Percentiles rank a stretch among this genome's conserved stretches.
phyloP scores from a whole-genome alignment of 1,140 invertebrate genomes.

The Maconellicoccus hirsutus region DNA sequence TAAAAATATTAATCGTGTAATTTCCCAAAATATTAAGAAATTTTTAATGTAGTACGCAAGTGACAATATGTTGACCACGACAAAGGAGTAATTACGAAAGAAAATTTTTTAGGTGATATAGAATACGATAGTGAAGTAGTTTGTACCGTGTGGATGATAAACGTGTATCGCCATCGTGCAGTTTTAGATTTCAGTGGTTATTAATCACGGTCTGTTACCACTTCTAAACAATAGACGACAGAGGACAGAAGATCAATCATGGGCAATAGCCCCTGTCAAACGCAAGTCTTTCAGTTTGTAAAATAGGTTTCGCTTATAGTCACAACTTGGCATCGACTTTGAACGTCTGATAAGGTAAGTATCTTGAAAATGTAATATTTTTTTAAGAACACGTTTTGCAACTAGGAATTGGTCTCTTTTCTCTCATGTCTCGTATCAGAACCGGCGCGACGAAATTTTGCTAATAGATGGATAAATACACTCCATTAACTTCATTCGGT shows the following conservation, averaged over 20 bases:
- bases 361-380: not conserved
- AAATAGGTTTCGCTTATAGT: not conserved
- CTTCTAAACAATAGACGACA: constrained; percentile 8
- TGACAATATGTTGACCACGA: not conserved
- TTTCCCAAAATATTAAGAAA: no score
- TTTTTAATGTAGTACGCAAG: not conserved
- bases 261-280: not conserved
- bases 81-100: not conserved
- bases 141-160: not conserved
- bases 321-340: not conserved
- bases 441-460: no score
- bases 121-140: not conserved
- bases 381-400: not conserved
- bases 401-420: no score
- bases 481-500: no score
- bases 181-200: constrained; percentile 4
- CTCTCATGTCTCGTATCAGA: no score
- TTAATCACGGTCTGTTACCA: constrained; percentile 3
- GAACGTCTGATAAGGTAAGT: not conserved
- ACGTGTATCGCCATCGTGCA: not conserved
- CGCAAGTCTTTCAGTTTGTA: constrained; percentile 7
- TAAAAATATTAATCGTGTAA: no score
- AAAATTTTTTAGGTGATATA: not conserved
- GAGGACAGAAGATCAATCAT: constrained; percentile 7
- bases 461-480: no score